Conservation (phyloP, 2,797 vertebrate species). For the Centroberyx gerrardi region DNA sequence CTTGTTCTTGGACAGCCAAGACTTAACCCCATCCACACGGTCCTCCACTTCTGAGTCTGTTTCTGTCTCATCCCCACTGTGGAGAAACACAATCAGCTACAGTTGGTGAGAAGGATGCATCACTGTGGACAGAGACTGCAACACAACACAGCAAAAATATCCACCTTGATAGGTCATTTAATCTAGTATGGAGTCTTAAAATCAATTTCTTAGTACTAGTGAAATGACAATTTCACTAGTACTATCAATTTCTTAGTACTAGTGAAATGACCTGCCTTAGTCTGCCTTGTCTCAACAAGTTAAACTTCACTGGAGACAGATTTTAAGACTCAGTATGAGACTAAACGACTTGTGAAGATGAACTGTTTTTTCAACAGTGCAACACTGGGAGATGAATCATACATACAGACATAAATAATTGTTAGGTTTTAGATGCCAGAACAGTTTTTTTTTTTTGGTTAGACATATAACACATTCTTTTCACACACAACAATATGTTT, state of each 20-base stretch:
- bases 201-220: background rate
- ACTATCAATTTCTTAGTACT: background rate
- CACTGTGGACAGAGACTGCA: background rate
- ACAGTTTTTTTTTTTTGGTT: slow-evolving; percentile 39
- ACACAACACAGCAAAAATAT: slow-evolving; percentile 4
- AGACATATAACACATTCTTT: slow-evolving; percentile 28
- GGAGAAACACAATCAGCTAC: slow-evolving; percentile 12
- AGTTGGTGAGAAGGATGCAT: background rate
- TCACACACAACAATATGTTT: slow-evolving; percentile 16
- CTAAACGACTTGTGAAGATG: slow-evolving; percentile 43
- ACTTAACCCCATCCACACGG: slow-evolving; percentile 96
- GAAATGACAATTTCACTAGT: no score
- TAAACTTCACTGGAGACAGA: background rate
- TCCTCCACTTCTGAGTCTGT: slow-evolving; percentile 96
- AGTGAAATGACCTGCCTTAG: slow-evolving; percentile 6
- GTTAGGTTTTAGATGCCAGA: slow-evolving; percentile 13
- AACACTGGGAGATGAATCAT: background rate
- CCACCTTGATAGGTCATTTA: slow-evolving; percentile 24
- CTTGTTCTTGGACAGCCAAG: slow-evolving; percentile 97
- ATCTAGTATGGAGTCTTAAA: no score
- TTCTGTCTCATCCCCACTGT: slow-evolving; percentile 94
- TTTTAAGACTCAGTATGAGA: background rate
- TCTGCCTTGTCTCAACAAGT: slow-evolving; percentile 3
- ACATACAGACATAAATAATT: slow-evolving; percentile 13
- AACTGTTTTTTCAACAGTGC: slow-evolving; percentile 11